These are phyloP conservation scores for Microplitis manilae DNA, from an alignment of 2,888 invertebrate genomes.

Conservation along the genomic window DNA sequence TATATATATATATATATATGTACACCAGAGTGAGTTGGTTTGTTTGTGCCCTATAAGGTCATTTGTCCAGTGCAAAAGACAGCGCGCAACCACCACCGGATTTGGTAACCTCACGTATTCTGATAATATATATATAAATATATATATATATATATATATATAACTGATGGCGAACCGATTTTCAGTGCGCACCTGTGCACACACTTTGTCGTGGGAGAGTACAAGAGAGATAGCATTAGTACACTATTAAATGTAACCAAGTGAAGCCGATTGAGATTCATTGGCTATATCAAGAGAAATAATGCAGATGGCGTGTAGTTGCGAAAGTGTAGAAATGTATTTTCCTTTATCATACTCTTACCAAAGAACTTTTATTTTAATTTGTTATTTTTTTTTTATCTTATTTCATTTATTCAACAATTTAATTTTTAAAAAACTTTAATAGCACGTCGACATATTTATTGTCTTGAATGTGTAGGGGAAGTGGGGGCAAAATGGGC, in stretches of 20 bases:
- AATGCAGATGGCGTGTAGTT: slow-evolving; percentile 2
- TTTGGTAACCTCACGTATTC: slow-evolving; percentile 38
- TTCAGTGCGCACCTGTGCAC: slow-evolving; percentile 35
- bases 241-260: neutral
- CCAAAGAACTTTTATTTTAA: neutral
- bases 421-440: neutral
- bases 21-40: slow-evolving; percentile 19
- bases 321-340: neutral
- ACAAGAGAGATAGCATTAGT: slow-evolving; percentile 23
- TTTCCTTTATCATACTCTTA: slow-evolving; percentile 16
- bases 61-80: slow-evolving; percentile 48
- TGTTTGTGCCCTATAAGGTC: slow-evolving; percentile 57
- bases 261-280: neutral
- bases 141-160: slow-evolving; percentile 3
- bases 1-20: neutral
- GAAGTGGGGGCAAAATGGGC: too few species aligned
- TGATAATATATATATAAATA: neutral
- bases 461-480: neutral
- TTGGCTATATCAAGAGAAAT: neutral
- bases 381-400: neutral
- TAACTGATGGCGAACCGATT: slow-evolving; percentile 26
- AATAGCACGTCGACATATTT: neutral
- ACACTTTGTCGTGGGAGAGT: slow-evolving; percentile 31
- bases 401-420: neutral
- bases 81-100: slow-evolving; percentile 42